phyloP scores from a whole-genome alignment of 2,797 vertebrate species.

The Tamandua tetradactyla region DNA sequence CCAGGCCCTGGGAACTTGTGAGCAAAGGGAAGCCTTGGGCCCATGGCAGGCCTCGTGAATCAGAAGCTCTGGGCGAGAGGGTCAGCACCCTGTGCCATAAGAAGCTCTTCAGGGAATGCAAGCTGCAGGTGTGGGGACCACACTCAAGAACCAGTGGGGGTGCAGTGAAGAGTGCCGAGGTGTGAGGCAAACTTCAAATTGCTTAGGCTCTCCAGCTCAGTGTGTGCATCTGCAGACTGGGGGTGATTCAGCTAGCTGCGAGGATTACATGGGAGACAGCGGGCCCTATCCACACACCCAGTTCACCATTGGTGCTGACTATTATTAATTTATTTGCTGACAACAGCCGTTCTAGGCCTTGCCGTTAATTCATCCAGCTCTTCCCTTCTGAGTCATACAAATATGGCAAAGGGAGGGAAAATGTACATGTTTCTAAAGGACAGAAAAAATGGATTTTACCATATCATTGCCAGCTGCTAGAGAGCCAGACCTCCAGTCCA shows the following conservation, averaged over 20 bases:
- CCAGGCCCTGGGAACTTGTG: no score
- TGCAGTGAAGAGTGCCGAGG: fast-evolving
- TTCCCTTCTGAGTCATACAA: background rate
- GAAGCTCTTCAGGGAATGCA: fast-evolving
- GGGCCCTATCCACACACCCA: no score
- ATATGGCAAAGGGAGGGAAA: fast-evolving
- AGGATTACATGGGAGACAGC: background rate
- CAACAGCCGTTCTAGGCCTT: background rate
- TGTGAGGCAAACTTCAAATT: fast-evolving
- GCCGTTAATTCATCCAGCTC: background rate
- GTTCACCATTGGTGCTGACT: fast-evolving
- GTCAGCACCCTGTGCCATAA: fast-evolving
- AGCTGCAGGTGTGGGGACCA: background rate
- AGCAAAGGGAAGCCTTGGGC: background rate
- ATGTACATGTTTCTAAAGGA: background rate
- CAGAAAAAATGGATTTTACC: fast-evolving
- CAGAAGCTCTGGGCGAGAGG: background rate
- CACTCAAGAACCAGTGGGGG: fast-evolving
- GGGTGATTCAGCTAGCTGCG: fast-evolving
- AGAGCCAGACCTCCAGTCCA: fast-evolving
- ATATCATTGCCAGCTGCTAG: fast-evolving
- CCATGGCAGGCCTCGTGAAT: fast-evolving
- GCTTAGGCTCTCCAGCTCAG: background rate
- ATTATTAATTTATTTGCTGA: no score
- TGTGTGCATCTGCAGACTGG: no score